Base-by-base conservation (phyloP, 2,888 invertebrate genomes). In the Hipparchia sbordonii region DNA sequence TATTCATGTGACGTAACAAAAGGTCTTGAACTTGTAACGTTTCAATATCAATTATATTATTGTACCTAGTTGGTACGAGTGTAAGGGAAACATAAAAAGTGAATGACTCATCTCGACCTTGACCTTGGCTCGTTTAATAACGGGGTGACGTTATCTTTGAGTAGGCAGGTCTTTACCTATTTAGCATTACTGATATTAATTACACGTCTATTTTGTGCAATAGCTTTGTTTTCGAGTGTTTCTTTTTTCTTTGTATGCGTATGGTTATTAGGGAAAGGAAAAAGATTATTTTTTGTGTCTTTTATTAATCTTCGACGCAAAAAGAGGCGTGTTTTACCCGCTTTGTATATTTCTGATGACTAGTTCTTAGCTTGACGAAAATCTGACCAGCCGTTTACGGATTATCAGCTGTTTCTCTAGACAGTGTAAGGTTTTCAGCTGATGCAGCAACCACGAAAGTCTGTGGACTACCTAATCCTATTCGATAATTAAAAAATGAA, bases 41-140 rank as follows among this genome's bases (percentile, higher is more conserved):
- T 70, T 76, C 59, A 70, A 67, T 86, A 87, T 87, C 85, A 89
- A 86, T 89, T 88, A 88, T 87, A 85, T 82, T 82, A 69, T 69
- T 83, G 82, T 82, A 23, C 23, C 23, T 23, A 56, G 60, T 48
- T 52, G 68, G 75, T 65, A 33, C 65, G 65, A 45, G 81, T 83
- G 82, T 83, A 85, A 84, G 82, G 86, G 82, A 85, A 87, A 85
- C 82, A 84, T 85, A 85, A 87, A 89, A 89, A 89, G 91, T 89
- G 88, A 92, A 91, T 86, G 89, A 90, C 87, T 90, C 85, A 84
- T 71, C 75, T 76, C 72, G 75, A 66, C 75, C 75, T 89, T 91
- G 91, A 91, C 90, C 89, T 87, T 86, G 85, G 88, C 88, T 85
- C 85, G 85, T 86, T 33, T 85, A 89, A 91, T 89, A 91, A 89